phyloP scores from a whole-genome alignment of 2,888 invertebrate species.

The Gandaritis pyraliata region DNA sequence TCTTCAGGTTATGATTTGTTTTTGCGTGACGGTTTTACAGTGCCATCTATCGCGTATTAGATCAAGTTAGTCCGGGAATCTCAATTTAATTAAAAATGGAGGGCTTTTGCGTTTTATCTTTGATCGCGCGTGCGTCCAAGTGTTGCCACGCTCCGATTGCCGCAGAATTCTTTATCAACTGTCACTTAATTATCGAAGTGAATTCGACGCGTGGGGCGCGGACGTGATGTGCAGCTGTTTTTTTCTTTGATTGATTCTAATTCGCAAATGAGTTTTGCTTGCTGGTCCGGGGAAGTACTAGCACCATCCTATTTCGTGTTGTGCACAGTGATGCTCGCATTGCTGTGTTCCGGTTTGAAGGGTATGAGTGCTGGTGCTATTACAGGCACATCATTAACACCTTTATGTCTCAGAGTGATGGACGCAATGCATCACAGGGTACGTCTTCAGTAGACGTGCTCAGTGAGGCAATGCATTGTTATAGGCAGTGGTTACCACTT shows the following conservation, averaged over 20 bases:
- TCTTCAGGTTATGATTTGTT: neutral
- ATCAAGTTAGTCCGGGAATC: constrained; percentile 65
- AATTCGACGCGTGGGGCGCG: constrained; percentile 47
- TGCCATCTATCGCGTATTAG: constrained; percentile 48
- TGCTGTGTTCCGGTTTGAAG: too few species aligned
- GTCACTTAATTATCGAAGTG: constrained; percentile 78
- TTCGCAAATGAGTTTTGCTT: constrained; percentile 45
- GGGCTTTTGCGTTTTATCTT: constrained; percentile 62
- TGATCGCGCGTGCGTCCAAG: constrained; percentile 70
- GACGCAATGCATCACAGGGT: too few species aligned
- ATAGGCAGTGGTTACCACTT: too few species aligned
- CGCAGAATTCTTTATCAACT: constrained; percentile 62
- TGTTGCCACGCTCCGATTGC: constrained; percentile 74
- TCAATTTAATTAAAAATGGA: constrained; percentile 81
- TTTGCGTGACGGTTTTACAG: constrained; percentile 11
- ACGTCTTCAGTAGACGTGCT: too few species aligned
- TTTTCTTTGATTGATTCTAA: constrained; percentile 50
- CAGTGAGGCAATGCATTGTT: too few species aligned
- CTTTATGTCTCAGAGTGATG: too few species aligned
- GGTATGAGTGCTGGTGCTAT: too few species aligned
- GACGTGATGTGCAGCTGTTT: constrained; percentile 41
- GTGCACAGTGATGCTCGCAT: too few species aligned
- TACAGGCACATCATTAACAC: too few species aligned
- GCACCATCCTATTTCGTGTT: too few species aligned
- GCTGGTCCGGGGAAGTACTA: too few species aligned